phyloP scores from a whole-genome alignment of 2,797 vertebrate genomes.

The Dermochelys coriacea region DNA sequence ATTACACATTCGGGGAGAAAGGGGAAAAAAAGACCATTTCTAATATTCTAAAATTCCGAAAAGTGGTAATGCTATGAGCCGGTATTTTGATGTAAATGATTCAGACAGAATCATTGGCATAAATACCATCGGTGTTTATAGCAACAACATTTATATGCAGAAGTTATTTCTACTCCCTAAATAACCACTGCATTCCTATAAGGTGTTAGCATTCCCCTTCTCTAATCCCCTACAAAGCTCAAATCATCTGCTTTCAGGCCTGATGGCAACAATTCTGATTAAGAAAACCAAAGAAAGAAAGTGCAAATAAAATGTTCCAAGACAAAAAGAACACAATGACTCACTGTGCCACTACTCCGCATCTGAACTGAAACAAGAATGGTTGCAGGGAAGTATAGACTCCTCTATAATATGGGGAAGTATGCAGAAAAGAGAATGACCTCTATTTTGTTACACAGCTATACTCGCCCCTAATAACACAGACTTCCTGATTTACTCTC shows the following conservation, averaged over 20 bases:
- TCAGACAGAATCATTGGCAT: constrained; percentile 24
- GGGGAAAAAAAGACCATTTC: not conserved
- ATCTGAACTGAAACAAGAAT: fast-evolving
- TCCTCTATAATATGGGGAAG: not conserved
- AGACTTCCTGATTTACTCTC: not conserved
- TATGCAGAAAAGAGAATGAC: fast-evolving
- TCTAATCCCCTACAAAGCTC: not conserved
- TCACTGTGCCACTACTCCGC: not conserved
- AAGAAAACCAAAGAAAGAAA: not conserved
- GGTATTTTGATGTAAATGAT: constrained; percentile 22
- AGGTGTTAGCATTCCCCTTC: not conserved
- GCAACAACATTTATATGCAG: not conserved
- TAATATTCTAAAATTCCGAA: constrained; percentile 6
- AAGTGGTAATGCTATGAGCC: not conserved
- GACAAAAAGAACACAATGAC: fast-evolving
- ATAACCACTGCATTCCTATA: constrained; percentile 29
- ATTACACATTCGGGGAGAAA: not conserved
- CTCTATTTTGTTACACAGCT: not conserved
- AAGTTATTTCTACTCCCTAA: constrained; percentile 42
- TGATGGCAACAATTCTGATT: not conserved
- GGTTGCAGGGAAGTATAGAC: not conserved
- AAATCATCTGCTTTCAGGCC: not conserved
- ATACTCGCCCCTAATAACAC: fast-evolving
- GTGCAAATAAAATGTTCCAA: not conserved
- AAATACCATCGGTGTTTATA: constrained; percentile 27